Evolutionary conservation across 2,797 vertebrate species (phyloP).

Genomic region (Tinamus major): DNA sequence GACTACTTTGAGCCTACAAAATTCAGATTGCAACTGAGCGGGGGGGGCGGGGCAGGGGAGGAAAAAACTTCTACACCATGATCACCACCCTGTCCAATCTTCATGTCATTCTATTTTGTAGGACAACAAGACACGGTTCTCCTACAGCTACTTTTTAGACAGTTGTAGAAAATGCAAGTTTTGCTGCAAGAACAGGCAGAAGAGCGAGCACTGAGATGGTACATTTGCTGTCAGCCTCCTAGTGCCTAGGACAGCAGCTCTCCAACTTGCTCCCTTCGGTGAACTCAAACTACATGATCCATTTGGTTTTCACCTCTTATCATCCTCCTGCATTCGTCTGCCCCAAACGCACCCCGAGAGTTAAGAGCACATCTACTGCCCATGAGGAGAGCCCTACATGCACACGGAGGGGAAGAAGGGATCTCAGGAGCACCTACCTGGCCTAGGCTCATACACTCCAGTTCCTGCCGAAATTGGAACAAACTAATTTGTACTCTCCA

Average conservation of each 20-base stretch:
- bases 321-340: neutral
- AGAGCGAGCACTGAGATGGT: neutral
- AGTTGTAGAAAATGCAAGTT: fast-evolving
- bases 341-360: neutral
- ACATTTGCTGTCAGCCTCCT: fast-evolving
- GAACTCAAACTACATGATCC: neutral
- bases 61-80: neutral
- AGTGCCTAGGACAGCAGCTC: neutral
- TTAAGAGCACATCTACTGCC: fast-evolving
- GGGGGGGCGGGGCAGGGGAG: too few species aligned
- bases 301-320: neutral
- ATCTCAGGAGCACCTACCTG: neutral
- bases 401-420: neutral
- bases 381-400: too few species aligned
- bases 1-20: neutral
- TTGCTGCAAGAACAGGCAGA: neutral
- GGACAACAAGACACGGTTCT: too few species aligned
- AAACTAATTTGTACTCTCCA: neutral
- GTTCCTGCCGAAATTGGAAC: neutral
- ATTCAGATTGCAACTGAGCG: neutral
- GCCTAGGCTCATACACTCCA: neutral
- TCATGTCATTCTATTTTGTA: fast-evolving
- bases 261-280: neutral
- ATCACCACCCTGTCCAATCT: neutral
- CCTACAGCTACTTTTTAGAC: fast-evolving